Conservation (phyloP, 2,888 invertebrate genomes). For the Chorisops tibialis region DNA sequence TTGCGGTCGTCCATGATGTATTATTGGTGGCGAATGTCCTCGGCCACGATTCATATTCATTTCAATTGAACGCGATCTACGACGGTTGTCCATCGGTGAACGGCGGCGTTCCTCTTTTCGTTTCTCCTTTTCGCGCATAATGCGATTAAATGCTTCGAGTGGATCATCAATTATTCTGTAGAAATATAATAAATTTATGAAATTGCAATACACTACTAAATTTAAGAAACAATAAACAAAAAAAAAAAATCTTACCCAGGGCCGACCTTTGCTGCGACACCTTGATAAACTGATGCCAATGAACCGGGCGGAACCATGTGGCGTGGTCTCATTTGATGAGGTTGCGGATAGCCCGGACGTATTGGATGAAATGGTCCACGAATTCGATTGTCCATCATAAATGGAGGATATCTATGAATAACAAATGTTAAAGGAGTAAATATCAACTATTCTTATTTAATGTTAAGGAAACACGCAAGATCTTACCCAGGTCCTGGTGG, state of each 20-base stretch:
- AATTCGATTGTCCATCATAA: conserved; percentile 27
- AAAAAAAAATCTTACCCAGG: conserved; percentile 49
- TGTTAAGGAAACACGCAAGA: not conserved
- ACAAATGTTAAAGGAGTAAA: too few species aligned
- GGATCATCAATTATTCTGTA: conserved; percentile 77
- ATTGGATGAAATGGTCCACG: conserved; percentile 34
- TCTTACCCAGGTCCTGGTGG: conserved; percentile 22
- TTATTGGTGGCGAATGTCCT: conserved; percentile 32
- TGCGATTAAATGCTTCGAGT: conserved; percentile 80
- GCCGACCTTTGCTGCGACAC: conserved; percentile 49
- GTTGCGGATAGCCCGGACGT: conserved; percentile 29
- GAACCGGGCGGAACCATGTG: conserved; percentile 41
- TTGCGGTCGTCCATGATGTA: conserved; percentile 24
- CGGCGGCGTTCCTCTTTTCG: conserved; percentile 54
- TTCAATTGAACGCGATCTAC: conserved; percentile 49
- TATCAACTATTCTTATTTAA: too few species aligned
- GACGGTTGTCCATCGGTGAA: conserved; percentile 52
- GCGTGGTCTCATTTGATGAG: conserved; percentile 32
- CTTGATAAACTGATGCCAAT: conserved; percentile 48
- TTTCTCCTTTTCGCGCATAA: conserved; percentile 77
- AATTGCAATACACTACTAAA: not conserved
- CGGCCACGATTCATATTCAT: conserved; percentile 37
- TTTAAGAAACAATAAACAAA: too few species aligned
- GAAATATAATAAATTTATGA: conserved; percentile 33
- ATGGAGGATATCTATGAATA: conserved; percentile 26